Percentiles rank a stretch among this genome's conserved stretches.
Conservation (phyloP, 2,113 vertebrate species). For the Sinocyclocheilus anophthalmus region DNA sequence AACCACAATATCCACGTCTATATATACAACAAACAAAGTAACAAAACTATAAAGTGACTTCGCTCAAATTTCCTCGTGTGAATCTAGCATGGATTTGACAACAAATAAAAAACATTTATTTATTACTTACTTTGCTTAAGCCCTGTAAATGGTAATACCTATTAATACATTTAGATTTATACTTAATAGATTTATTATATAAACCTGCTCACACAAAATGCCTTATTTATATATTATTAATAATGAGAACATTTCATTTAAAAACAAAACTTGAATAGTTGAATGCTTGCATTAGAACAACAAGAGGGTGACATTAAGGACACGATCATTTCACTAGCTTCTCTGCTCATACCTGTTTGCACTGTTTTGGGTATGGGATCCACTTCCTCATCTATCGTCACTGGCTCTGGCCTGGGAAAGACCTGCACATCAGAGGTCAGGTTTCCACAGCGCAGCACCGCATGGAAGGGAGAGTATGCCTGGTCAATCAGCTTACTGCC, state of each 20-base stretch:
- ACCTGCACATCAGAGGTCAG: conserved; percentile 95
- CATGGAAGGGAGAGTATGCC: conserved; percentile 95
- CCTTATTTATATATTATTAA: too few species aligned
- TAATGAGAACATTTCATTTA: too few species aligned
- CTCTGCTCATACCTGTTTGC: conserved; percentile 82
- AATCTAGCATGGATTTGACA: neutral
- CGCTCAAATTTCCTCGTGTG: neutral
- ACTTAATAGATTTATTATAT: too few species aligned
- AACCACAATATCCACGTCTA: conserved; percentile 96
- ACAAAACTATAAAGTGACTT: neutral
- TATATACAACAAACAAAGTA: conserved; percentile 39
- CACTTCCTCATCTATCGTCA: conserved; percentile 92
- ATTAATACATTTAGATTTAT: too few species aligned
- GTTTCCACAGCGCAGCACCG: conserved; percentile 93
- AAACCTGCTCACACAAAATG: neutral
- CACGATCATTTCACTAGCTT: neutral
- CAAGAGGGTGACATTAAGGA: too few species aligned
- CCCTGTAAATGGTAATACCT: neutral
- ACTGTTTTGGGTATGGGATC: conserved; percentile 89
- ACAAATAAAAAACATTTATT: neutral
- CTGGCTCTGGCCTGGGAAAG: conserved; percentile 91
- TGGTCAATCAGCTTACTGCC: conserved; percentile 92
- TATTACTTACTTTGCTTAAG: neutral
- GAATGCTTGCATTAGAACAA: too few species aligned
- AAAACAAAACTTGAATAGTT: too few species aligned